Evolutionary conservation across 2,113 vertebrate species (phyloP).

Genomic region (Verasper variegatus): DNA sequence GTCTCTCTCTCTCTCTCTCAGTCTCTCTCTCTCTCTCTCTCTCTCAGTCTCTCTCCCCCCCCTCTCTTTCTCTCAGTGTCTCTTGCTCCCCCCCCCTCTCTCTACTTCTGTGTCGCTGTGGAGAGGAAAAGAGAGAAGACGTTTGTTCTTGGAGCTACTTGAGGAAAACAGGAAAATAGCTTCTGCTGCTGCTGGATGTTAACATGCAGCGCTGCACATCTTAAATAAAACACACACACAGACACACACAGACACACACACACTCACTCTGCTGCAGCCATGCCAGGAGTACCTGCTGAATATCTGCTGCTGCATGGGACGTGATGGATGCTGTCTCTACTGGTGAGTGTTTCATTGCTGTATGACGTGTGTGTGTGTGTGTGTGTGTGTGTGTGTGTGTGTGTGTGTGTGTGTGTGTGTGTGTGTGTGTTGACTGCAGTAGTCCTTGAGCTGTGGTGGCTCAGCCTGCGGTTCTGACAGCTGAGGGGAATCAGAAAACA

Average conservation of each 20-base stretch:
- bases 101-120: conserved; percentile 27
- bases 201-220: conserved; percentile 44
- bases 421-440: conserved; percentile 58
- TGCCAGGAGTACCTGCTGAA: neutral
- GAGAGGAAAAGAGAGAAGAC: conserved; percentile 46
- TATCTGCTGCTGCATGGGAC: conserved; percentile 29
- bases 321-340: conserved; percentile 38
- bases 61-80: neutral
- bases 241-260: conserved; percentile 24
- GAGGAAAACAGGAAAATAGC: conserved; percentile 53
- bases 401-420: conserved; percentile 27
- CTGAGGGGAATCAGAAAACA: conserved; percentile 52
- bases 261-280: conserved; percentile 41
- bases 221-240: conserved; percentile 16
- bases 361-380: conserved; percentile 23
- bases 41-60: neutral
- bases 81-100: neutral
- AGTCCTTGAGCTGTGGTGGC: conserved; percentile 45
- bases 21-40: too few relatives aligned
- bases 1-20: too few relatives aligned
- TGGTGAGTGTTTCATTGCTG: conserved; percentile 60
- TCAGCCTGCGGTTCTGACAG: conserved; percentile 64
- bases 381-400: neutral
- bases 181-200: conserved; percentile 48
- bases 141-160: conserved; percentile 53